phyloP scores from a whole-genome alignment of 2,888 invertebrate genomes.

The Microctonus aethiopoides region DNA sequence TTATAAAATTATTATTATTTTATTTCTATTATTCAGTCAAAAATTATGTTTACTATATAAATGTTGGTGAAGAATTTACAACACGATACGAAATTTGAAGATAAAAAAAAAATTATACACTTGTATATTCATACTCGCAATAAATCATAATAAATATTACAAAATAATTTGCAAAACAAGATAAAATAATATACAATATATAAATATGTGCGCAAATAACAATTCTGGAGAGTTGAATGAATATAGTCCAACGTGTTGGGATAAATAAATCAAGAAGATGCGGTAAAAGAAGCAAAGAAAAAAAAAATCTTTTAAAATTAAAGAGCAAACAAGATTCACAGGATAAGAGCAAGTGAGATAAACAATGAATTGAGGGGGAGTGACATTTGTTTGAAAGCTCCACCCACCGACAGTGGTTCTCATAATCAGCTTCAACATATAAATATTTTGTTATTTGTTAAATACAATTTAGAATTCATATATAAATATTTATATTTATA shows the following conservation, averaged over 20 bases:
- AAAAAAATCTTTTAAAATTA: not conserved
- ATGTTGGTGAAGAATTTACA: not conserved
- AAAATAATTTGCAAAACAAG: not conserved
- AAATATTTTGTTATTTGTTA: not conserved
- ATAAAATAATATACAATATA: not conserved
- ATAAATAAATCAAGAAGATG: not conserved
- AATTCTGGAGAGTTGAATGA: constrained; percentile 12
- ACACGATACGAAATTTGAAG: not conserved
- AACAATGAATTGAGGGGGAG: not conserved
- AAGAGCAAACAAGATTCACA: not conserved
- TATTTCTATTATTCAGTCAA: not conserved
- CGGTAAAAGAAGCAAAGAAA: not conserved
- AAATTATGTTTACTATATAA: not conserved
- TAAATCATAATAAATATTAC: not conserved
- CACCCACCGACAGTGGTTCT: constrained; percentile 9
- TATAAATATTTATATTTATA: no score
- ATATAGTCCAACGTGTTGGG: not conserved
- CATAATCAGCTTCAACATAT: not conserved
- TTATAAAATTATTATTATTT: no score
- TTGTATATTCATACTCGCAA: not conserved
- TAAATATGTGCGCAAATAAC: not conserved
- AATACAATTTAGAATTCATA: no score
- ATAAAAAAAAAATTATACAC: not conserved
- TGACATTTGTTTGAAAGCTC: not conserved
- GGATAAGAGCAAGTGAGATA: not conserved